Conservation (phyloP, 2,797 vertebrate genomes). For the Prunella strophiata region DNA sequence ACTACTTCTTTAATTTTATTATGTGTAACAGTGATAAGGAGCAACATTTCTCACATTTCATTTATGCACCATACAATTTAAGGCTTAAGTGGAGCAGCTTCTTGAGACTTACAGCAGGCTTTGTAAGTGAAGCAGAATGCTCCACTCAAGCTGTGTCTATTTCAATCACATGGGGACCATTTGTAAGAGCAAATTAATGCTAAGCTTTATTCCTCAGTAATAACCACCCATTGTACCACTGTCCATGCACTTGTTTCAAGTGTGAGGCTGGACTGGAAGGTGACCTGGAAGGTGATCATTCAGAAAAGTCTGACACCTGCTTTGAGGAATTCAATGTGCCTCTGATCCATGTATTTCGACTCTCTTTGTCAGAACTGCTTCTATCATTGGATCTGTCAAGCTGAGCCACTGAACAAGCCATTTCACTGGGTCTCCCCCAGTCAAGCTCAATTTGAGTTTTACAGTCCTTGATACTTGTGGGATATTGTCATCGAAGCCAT, state of each 20-base stretch:
- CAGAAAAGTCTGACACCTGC: not conserved
- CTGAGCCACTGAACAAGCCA: constrained; percentile 1
- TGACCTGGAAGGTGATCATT: not conserved
- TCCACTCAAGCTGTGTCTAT: not conserved
- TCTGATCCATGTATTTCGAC: not conserved
- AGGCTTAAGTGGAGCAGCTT: not conserved
- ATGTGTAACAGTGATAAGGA: not conserved
- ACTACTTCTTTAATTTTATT: not conserved
- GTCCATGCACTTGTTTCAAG: not conserved
- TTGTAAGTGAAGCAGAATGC: not conserved
- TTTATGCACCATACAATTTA: not conserved
- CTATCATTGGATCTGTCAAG: constrained; percentile 28
- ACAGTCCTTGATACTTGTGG: constrained; percentile 53
- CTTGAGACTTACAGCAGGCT: not conserved
- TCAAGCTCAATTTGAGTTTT: constrained; percentile 59
- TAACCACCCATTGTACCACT: not conserved
- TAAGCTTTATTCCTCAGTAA: not conserved
- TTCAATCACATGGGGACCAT: not conserved
- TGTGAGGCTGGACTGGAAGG: not conserved
- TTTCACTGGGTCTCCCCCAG: constrained; percentile 5
- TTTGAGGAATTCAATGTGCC: not conserved
- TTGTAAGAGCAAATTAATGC: not conserved
- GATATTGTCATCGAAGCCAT: constrained; percentile 47
- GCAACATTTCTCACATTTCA: not conserved
- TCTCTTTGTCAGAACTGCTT: constrained; percentile 15